Percentiles rank a stretch among this genome's conserved stretches.
phyloP scores from a whole-genome alignment of 2,797 vertebrate species.

The Moxostoma hubbsi region DNA sequence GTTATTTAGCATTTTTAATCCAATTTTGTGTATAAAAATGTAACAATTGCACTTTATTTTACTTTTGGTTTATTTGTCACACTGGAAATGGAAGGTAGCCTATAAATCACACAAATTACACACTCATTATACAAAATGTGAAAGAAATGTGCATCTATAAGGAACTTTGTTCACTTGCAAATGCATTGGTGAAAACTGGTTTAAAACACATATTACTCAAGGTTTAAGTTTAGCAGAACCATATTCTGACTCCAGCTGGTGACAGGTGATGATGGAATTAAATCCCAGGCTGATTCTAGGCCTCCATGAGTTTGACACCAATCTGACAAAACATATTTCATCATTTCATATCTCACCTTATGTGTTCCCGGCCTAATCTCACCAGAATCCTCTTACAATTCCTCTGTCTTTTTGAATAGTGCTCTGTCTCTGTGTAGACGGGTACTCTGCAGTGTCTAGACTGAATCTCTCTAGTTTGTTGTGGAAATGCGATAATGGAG shows the following conservation, averaged over 20 bases:
- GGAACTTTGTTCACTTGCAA: not conserved
- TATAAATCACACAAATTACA: no score
- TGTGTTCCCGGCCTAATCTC: constrained; percentile 43
- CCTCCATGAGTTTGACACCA: constrained; percentile 4
- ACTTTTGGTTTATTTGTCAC: no score
- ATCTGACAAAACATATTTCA: constrained; percentile 36
- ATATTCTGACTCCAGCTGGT: constrained; percentile 25
- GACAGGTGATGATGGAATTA: constrained; percentile 36
- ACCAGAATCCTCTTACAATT: constrained; percentile 42
- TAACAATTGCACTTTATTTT: not conserved
- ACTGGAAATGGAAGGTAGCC: no score
- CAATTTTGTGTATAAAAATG: not conserved
- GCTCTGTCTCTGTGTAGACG: not conserved
- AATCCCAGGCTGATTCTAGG: constrained; percentile 22
- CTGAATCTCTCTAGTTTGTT: not conserved
- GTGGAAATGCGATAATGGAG: not conserved
- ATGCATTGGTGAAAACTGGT: not conserved
- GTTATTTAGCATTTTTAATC: not conserved
- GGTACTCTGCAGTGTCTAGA: not conserved
- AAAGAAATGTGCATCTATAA: not conserved
- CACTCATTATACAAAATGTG: not conserved
- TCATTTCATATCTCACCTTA: constrained; percentile 41
- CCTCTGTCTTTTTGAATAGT: constrained; percentile 7
- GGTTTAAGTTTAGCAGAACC: not conserved
- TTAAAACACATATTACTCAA: not conserved